phyloP scores from a whole-genome alignment of 2,888 invertebrate species.

The Oxyscelio sp. region DNA sequence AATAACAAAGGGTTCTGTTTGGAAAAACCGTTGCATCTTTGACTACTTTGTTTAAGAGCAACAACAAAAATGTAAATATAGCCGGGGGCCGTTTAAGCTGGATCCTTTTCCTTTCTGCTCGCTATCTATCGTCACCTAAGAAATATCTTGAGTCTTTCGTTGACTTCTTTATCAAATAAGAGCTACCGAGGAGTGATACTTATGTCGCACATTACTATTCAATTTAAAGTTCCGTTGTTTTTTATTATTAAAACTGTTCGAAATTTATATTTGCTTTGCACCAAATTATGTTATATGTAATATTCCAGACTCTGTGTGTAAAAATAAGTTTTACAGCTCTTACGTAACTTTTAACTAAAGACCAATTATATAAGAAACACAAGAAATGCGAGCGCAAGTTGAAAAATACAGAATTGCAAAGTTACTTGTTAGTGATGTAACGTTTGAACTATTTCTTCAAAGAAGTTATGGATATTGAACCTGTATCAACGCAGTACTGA shows the following conservation, averaged over 20 bases:
- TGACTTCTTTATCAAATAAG: conserved; percentile 43
- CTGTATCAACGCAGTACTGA: no score
- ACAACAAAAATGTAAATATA: conserved; percentile 39
- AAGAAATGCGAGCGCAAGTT: no score
- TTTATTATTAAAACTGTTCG: no score
- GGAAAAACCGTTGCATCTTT: conserved; percentile 20
- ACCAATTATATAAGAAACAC: no score
- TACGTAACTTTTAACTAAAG: no score
- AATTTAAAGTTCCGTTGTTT: not conserved
- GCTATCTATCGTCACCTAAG: conserved; percentile 1
- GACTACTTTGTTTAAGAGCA: conserved; percentile 28
- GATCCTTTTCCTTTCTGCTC: not conserved
- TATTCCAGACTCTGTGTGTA: no score
- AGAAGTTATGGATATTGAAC: no score
- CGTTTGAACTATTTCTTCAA: no score
- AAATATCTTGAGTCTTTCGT: conserved; percentile 32
- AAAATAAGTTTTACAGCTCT: not conserved
- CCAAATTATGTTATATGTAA: no score
- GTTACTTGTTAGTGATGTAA: no score
- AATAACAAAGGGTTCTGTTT: conserved; percentile 8
- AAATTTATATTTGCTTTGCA: no score
- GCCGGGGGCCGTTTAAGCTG: not conserved
- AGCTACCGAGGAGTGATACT: conserved; percentile 22
- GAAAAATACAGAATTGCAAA: no score
- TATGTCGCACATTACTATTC: conserved; percentile 10